Evolutionary conservation across 2,888 invertebrate species (phyloP), one percentile per base, ranked within the genome.

Genomic region (Baccha elongata): DNA sequence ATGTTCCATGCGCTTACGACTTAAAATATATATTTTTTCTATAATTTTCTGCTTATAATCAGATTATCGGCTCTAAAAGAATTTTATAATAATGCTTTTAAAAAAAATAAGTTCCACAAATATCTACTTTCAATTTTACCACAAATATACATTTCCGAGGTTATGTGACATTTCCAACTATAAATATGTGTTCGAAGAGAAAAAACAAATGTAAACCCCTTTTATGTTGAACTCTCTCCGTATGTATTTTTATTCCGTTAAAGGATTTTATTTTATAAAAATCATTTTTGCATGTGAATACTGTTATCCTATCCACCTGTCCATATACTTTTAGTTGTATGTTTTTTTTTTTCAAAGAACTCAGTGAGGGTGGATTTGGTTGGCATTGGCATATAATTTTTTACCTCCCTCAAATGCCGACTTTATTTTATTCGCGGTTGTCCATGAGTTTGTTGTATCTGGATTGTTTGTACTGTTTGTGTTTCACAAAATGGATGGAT

Each of bases 341-440:
- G n/a, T n/a, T n/a, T n/a, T n/a, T n/a, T n/a, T n/a, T n/a, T n/a
- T 62, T 53, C 29, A 48, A 13, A 7, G 19, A 13, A 53, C 35
- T 19, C 26, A 10, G 21, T 17, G 23, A 5, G 46, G 40, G 21
- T 62, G 8, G 53, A 23, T 42, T n/a, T 53, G 48, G 40, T 21
- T 40, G 29, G 37, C 21, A 40, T n/a, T n/a, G 53, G 44, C 23
- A 32, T 0, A 21, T 23, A 17, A 52, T 65, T 37, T 65, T 58
- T 42, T 13, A 23, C 42, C 8, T 46, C 58, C 58, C 29, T 46
- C 37, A 1, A 58, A 32, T 52, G 44, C 55, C 67, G 68, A 37
- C 60, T 75, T 75, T 81, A 81, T 81, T 81, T n/a, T 81, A 81
- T 75, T 44, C 50, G 75, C 80, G 80, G 80, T 75, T 69, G 80